Conservation (phyloP, 2,113 vertebrate genomes). For the Hippocampus guttulatus region DNA sequence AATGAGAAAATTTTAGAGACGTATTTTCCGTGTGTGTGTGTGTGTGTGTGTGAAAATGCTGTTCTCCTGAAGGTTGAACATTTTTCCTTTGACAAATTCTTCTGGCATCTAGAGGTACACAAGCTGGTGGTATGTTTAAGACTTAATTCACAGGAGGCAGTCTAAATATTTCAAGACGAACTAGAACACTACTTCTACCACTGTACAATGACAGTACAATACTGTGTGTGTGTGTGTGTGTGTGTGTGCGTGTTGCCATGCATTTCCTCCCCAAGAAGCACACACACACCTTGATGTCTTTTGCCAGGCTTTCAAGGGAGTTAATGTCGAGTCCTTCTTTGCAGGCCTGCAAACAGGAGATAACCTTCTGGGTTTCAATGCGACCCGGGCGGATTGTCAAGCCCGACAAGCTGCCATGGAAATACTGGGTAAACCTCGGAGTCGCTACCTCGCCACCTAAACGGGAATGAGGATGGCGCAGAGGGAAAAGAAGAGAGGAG, state of each 20-base stretch:
- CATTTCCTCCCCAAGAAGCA: background rate
- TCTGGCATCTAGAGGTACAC: too few species aligned
- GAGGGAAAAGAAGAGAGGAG: background rate
- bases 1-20: too few species aligned
- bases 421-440: constrained; percentile 92
- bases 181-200: background rate
- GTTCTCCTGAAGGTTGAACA: too few species aligned
- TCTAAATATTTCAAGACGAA: background rate
- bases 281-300: constrained; percentile 86
- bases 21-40: too few species aligned
- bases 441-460: constrained; percentile 89
- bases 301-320: constrained; percentile 89
- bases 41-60: too few species aligned
- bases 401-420: constrained; percentile 91
- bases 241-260: constrained; percentile 4
- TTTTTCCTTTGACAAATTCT: too few species aligned
- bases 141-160: background rate
- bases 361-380: constrained; percentile 95
- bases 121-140: background rate
- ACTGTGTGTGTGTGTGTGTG: background rate
- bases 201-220: background rate
- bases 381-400: constrained; percentile 91
- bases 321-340: constrained; percentile 98
- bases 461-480: background rate
- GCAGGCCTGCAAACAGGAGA: constrained; percentile 96